A percentile compares a stretch with the other conserved stretches of the same genome.
These are phyloP conservation scores for Thamnophis sirtalis DNA, from an alignment of 2,113 vertebrate genomes.

Conservation along the genomic window DNA sequence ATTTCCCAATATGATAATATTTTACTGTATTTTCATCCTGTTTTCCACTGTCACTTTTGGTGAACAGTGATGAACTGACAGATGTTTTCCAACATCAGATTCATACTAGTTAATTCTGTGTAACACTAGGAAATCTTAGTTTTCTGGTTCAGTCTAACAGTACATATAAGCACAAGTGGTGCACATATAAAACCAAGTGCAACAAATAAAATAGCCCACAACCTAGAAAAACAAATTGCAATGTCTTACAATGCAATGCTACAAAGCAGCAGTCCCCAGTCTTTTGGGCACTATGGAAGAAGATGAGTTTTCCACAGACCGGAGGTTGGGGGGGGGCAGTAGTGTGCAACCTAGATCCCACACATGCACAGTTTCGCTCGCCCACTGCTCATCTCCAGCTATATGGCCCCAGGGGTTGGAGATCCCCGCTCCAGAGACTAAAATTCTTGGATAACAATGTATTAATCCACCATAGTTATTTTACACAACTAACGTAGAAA, in stretches of 20 bases:
- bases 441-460: not conserved
- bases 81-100: slow-evolving; percentile 37
- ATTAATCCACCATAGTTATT: too few species aligned
- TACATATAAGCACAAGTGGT: not conserved
- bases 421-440: not conserved
- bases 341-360: not conserved
- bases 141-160: not conserved
- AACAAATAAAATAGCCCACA: not conserved
- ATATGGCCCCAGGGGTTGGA: not conserved
- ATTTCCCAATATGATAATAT: slow-evolving; percentile 62
- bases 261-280: not conserved
- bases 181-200: not conserved
- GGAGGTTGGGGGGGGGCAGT: rapidly evolving
- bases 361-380: not conserved
- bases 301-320: not conserved
- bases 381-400: not conserved
- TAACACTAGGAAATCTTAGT: not conserved
- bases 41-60: slow-evolving; percentile 64
- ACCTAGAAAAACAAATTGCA: not conserved
- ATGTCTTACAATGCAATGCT: not conserved
- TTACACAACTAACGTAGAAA: too few species aligned
- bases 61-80: slow-evolving; percentile 48
- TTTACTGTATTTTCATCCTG: slow-evolving; percentile 49
- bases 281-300: not conserved
- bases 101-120: not conserved